These are phyloP conservation scores for Deladenus siricidicola DNA, from an alignment of 2,888 invertebrate species.

Conservation along the genomic window DNA sequence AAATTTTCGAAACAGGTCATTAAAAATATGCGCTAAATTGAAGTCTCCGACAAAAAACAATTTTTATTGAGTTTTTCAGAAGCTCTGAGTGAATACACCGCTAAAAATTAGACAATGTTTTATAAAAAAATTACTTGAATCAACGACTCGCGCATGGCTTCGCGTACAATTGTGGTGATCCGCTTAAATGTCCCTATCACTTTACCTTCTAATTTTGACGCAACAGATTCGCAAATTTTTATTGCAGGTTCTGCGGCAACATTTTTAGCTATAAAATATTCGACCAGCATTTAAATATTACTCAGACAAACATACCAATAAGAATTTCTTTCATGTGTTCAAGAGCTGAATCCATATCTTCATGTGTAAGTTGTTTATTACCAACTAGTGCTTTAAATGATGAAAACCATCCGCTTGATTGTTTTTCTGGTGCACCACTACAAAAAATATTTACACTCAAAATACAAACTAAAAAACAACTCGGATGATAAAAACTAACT, in stretches of 20 bases:
- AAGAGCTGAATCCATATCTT: constrained; percentile 74
- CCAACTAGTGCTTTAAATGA: constrained; percentile 68
- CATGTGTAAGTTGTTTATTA: constrained; percentile 70
- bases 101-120: no score
- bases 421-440: background rate
- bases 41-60: no score
- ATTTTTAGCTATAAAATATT: constrained; percentile 73
- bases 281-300: constrained; percentile 25
- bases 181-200: constrained; percentile 81
- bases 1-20: no score
- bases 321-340: constrained; percentile 91
- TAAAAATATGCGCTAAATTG: no score
- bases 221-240: constrained; percentile 62
- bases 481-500: no score
- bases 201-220: constrained; percentile 47
- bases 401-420: constrained; percentile 63
- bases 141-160: constrained; percentile 78
- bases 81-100: no score
- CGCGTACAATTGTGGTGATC: constrained; percentile 76
- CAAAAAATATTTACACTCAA: no score
- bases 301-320: constrained; percentile 59
- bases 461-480: no score
- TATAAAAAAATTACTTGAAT: constrained; percentile 59
- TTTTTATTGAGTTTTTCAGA: no score
- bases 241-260: constrained; percentile 90